Evolutionary conservation across 2,888 invertebrate genomes (phyloP), one percentile per base, ranked within the genome.

Genomic region (Reticulitermes lucifugus): DNA sequence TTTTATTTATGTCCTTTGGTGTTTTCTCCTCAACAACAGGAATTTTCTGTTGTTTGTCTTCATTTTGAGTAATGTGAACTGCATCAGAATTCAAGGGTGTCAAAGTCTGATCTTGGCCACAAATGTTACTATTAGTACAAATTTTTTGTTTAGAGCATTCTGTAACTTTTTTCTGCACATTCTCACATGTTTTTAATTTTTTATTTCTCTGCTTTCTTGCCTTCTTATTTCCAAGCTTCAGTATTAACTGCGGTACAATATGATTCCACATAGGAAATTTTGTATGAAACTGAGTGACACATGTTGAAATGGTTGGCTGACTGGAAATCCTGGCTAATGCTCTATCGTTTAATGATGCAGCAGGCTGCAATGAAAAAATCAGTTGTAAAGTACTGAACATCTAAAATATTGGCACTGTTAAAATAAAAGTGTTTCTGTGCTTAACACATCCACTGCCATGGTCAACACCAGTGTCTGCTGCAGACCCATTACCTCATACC

Each of bases 231-330:
- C 79, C 79, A 14, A 79, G 29, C 55, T 79, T 46, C 4, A 29
- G 46, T 10, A 79, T 18, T 12, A 79, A 29, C 29, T 79, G 79
- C 0, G 79, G 79, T 14, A 79, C 6, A 21, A 51, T 51, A 29
- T 55, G 25, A 29, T n/a, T 29, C 51, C 55, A 79, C n/a, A 55
- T 5, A 55, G 79, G 79, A 79, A 51, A 79, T 29, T 55, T 55
- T 29, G 21, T 55, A 51, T 25, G 46, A 55, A 79, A 25, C 46
- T 79, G 41, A 79, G n/a, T 29, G 29, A 79, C 79, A 25, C 79
- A 41, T 18, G 21, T 25, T 18, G 29, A 29, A 25, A 79, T 10
- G 46, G 10, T 46, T 5, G 46, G n/a, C 29, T 79, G 79, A n/a
- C 25, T 51, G 29, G 51, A 25, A 9, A 79, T 4, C 21, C 55